These are phyloP conservation scores for Nematolebias whitei DNA, from an alignment of 2,113 vertebrate species.

Conservation along the genomic window DNA sequence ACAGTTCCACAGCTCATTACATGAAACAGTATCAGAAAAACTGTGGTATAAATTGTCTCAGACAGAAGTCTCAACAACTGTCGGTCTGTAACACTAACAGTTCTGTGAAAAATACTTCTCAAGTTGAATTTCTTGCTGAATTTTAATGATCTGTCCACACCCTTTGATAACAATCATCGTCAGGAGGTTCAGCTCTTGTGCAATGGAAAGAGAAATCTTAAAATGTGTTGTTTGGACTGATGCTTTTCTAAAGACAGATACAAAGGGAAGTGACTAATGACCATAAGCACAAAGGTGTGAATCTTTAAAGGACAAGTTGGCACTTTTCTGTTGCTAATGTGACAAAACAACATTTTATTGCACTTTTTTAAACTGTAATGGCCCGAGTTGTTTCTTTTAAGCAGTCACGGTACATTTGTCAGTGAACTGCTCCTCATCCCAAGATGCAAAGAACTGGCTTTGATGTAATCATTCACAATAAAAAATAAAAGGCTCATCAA, in stretches of 20 bases:
- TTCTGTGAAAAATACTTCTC: constrained; percentile 5
- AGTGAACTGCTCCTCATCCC: constrained; percentile 76
- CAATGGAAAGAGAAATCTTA: not conserved
- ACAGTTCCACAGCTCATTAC: not conserved
- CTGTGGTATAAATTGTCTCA: no score
- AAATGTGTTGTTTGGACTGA: constrained; percentile 53
- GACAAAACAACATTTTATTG: constrained; percentile 54
- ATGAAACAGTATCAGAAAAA: not conserved
- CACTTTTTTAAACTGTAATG: constrained; percentile 68
- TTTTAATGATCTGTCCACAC: constrained; percentile 5
- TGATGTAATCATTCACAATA: constrained; percentile 76
- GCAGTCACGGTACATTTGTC: constrained; percentile 83
- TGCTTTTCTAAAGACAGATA: constrained; percentile 7
- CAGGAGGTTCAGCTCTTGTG: constrained; percentile 1
- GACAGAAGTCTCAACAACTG: not conserved
- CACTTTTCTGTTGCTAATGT: constrained; percentile 35
- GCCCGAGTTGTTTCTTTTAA: constrained; percentile 74
- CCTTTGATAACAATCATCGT: constrained; percentile 3
- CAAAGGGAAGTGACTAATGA: constrained; percentile 53
- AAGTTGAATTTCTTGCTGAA: not conserved
- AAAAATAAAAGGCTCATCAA: constrained; percentile 83
- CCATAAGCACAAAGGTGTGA: constrained; percentile 50
- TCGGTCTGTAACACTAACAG: constrained; percentile 11
- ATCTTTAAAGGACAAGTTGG: constrained; percentile 9
- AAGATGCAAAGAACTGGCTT: constrained; percentile 70